Evolutionary conservation across 2,888 invertebrate species (phyloP).

Genomic region (Caenorhabditis virilis): DNA sequence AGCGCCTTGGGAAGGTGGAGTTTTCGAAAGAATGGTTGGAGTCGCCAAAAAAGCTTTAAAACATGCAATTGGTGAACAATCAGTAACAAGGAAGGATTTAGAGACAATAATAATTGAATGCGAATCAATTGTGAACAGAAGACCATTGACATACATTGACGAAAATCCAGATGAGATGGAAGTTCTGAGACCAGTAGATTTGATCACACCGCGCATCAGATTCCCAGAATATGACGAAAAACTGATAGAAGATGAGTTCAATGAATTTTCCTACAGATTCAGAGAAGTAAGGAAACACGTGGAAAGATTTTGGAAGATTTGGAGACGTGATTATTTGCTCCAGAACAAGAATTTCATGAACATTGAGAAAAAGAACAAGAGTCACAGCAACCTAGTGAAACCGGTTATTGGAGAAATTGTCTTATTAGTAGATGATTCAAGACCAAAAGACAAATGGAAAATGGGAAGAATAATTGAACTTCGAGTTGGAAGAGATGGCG

Average conservation of each 20-base stretch:
- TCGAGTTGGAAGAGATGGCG: too few relatives aligned
- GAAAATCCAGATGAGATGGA: neutral
- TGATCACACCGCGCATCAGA: neutral
- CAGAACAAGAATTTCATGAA: neutral
- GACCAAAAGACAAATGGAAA: conserved; percentile 5
- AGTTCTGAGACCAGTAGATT: conserved; percentile 1
- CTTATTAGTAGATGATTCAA: neutral
- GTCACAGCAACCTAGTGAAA: neutral
- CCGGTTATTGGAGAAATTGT: conserved; percentile 4
- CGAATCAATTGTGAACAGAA: conserved; percentile 1
- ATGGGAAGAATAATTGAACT: conserved; percentile 3
- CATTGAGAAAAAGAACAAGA: neutral
- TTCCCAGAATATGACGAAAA: neutral
- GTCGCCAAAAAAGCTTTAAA: neutral
- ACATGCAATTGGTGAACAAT: neutral
- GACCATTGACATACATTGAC: neutral
- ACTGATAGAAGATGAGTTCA: neutral
- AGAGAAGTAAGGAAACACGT: neutral
- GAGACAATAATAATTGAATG: neutral
- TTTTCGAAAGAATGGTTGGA: conserved; percentile 6
- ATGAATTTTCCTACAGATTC: neutral
- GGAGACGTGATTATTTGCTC: neutral
- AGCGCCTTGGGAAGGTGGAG: conserved; percentile 7
- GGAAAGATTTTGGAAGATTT: conserved; percentile 1
- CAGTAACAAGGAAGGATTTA: neutral